phyloP scores from a whole-genome alignment of 2,888 invertebrate genomes.

The Lagria hirta region DNA sequence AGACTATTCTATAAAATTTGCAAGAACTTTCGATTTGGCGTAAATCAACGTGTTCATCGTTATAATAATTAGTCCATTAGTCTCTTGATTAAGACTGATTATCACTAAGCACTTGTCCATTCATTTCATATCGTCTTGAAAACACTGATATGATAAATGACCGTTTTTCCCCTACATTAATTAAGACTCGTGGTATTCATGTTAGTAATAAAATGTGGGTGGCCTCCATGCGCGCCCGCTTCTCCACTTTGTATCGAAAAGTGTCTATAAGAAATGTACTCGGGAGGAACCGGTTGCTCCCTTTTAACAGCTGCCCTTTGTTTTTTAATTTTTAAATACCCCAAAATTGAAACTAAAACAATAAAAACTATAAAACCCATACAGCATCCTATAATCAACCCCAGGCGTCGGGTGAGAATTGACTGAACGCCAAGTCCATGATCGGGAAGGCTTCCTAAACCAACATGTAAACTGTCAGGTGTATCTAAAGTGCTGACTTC shows the following conservation, averaged over 20 bases:
- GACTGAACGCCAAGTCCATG: conserved; percentile 61
- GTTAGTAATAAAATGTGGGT: conserved; percentile 53
- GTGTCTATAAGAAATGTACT: conserved; percentile 78
- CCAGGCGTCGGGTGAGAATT: conserved; percentile 77
- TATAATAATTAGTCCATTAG: neutral
- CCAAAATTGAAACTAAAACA: conserved; percentile 78
- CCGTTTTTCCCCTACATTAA: conserved; percentile 25
- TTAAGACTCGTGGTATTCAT: conserved; percentile 51
- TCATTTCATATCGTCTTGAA: conserved; percentile 13
- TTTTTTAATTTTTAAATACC: conserved; percentile 83
- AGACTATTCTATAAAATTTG: no score
- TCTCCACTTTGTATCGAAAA: conserved; percentile 72
- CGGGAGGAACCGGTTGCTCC: conserved; percentile 70
- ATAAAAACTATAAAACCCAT: conserved; percentile 85
- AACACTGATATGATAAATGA: conserved; percentile 25
- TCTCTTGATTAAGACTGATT: conserved; percentile 16
- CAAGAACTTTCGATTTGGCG: conserved; percentile 16
- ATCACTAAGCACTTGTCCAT: conserved; percentile 15
- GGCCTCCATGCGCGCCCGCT: conserved; percentile 48
- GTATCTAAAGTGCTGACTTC: conserved; percentile 74
- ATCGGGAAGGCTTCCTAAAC: conserved; percentile 51
- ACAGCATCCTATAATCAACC: conserved; percentile 83
- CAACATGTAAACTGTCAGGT: conserved; percentile 65
- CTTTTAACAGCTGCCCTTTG: conserved; percentile 74
- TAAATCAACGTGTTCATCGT: conserved; percentile 3